Evolutionary conservation across 1,140 invertebrate species (phyloP), one percentile per base, ranked within the genome.

Genomic region (Pseudoatta argentina): DNA sequence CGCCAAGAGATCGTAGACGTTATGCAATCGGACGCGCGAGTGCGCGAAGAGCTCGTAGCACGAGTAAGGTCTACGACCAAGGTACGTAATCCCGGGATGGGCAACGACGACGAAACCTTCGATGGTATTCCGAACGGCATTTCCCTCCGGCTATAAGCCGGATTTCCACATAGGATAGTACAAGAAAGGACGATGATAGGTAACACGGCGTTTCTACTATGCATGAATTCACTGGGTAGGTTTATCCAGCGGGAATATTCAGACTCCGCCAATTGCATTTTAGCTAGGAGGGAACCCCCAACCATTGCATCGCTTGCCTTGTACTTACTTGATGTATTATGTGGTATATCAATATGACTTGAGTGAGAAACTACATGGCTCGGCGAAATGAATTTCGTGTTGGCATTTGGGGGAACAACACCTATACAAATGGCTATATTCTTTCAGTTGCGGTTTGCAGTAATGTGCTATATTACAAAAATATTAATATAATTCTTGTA

Each of bases 51-150:
- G 48, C 48, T 86, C 81, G 79, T 71, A 86, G 69, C 86, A 64
- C 77, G 59, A 85, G 78, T 93, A 93, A 93, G 92, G 92, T 93
- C 92, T 93, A 92, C 90, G 92, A 93, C 92, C 92, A 93, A 92
- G 85, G 88, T 89, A 88, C 92, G 91, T 90, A 88, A 93, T 91
- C 90, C 81, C 91, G 83, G 88, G 92, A 92, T 93, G 91, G 92
- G 88, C 91, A 91, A 87, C 73, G 71, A 76, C 87, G 76, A 73
- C 69, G 30, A 30, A 82, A 85, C 61, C 82, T 88, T 88, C 86
- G 81, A 77, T 78, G 66, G 14, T 88, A 85, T 85, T 75, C 59
- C 30, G 77, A 85, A 61, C 69, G 16, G 39, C n/a, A 66, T 66
- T 66, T 66, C 34, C n/a, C 34, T n/a, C n/a, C n/a, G n/a, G 24